Base-by-base conservation (phyloP, 2,888 invertebrate genomes). In the Abrostola triplasia region DNA sequence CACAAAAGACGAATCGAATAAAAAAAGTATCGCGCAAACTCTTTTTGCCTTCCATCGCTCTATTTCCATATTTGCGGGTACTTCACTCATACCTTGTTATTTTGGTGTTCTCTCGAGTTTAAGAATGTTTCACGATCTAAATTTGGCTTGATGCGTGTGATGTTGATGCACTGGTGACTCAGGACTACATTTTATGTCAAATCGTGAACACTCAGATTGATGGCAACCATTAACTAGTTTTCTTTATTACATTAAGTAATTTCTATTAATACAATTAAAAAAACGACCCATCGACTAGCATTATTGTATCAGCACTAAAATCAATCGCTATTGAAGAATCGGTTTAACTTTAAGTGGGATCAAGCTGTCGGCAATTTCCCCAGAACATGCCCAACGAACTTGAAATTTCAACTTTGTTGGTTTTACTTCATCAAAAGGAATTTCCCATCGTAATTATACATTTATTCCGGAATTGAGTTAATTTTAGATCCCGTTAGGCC, bases 391-490 rank as follows among this genome's bases (percentile, higher is more conserved):
- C 7, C 36, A 24, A 10, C 47, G 0, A 44, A 59, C 11, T 65
- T 47, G 53, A 64, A 51, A 62, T 62, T 63, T 51, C 8, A 77
- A 70, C 64, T 77, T 77, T 48, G 57, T 64, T 73, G 62, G 68
- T 77, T 42, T 49, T 55, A 64, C 65, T 76, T 59, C 36, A 40
- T 49, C 57, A 41, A 57, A 69, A 73, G 60, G 67, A 48, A 76
- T 73, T 76, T 49, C 6, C 54, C 49, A 56, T 69, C 38, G 54
- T 60, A 69, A 73, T 73, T 68, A 61, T 47, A 65, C 36, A 54
- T 67, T 55, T 64, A 66, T 67, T 62, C 49, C 10, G 11, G 40
- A 65, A 55, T 58, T 59, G 55, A 64, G 44, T 56, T 49, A 35
- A 52, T 59, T 73, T 64, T 38, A 8, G 35, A 73, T 59, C 61